Evolutionary conservation across 2,888 invertebrate species (phyloP), one percentile per base, ranked within the genome.

Genomic region (Conistra vaccinii): DNA sequence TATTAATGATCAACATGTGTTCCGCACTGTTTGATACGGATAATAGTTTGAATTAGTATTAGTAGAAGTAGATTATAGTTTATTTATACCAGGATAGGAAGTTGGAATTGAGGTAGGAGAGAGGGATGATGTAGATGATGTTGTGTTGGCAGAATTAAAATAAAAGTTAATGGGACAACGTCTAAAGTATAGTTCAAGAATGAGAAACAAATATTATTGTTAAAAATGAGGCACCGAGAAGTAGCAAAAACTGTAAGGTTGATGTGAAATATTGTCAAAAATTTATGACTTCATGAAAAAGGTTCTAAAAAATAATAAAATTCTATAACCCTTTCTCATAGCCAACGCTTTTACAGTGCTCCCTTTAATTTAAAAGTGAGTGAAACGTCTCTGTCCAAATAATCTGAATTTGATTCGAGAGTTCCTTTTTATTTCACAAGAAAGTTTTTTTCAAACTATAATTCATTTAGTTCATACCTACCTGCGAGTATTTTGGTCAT

Each of bases 1-100:
- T 89, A 91, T 92, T 91, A 91, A 93, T 90, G 91, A 88, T 82
- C 65, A 90, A 91, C 93, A 92, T 91, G 90, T 93, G 93, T 88
- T 90, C 80, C 68, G 61, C 73, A 78, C 73, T 88, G 88, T 68
- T 70, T 55, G 66, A 68, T 86, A 86, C 80, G 69, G 80, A 84
- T 87, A 87, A 77, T 86, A 78, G 80, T 57, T 75, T 62, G 69
- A 70, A 85, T 85, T 73, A 73, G 71, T 78, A 60, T 67, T 76
- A 72, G 69, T 73, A 45, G 17, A 68, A 85, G 61, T 71, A 71
- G 69, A 81, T 82, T 85, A 53, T 57, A 32, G 45, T 65, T 26
- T 81, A 76, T 85, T 63, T 76, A 63, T 68, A 68, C 66, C 14
- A 14, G n/a, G 1, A 58, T 48, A 7, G 23, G 17, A 14, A 48